These are phyloP conservation scores for Ypsolopha sequella DNA, from an alignment of 2,888 invertebrate species.

Conservation along the genomic window DNA sequence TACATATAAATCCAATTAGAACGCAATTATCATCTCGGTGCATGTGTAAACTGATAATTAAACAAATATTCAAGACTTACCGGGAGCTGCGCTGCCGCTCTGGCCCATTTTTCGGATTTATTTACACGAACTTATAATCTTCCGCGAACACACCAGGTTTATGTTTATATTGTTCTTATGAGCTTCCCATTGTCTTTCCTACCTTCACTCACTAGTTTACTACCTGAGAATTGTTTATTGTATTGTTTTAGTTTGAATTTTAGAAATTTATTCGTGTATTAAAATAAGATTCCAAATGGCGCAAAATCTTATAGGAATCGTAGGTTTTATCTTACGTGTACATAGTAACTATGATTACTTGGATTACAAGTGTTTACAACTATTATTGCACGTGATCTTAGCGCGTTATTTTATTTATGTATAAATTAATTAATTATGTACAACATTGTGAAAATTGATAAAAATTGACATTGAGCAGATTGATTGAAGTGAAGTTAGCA, in stretches of 20 bases:
- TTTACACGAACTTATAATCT: neutral
- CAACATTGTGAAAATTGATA: neutral
- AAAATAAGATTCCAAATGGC: slow-evolving; percentile 3
- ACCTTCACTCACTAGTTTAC: slow-evolving; percentile 12
- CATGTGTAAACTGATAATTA: neutral
- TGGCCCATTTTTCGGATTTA: slow-evolving; percentile 42
- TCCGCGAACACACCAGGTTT: neutral
- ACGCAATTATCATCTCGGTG: slow-evolving; percentile 17
- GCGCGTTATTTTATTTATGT: slow-evolving; percentile 22
- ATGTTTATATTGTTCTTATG: too few relatives aligned
- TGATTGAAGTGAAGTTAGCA: neutral
- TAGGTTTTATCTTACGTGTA: neutral
- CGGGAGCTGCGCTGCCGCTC: slow-evolving; percentile 53
- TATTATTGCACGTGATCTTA: slow-evolving; percentile 19
- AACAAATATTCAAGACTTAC: slow-evolving; percentile 29
- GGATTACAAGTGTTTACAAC: neutral
- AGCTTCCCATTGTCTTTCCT: too few relatives aligned
- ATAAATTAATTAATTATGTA: neutral
- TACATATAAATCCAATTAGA: slow-evolving; percentile 26
- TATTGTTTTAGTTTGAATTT: neutral
- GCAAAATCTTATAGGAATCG: slow-evolving; percentile 24
- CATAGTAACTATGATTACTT: neutral
- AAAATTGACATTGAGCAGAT: neutral
- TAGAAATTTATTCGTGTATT: neutral
- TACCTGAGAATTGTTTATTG: slow-evolving; percentile 20